A percentile compares a stretch with the other conserved stretches of the same genome.
These are phyloP conservation scores for Cantharis rufa DNA, from an alignment of 2,888 invertebrate genomes.

Conservation along the genomic window DNA sequence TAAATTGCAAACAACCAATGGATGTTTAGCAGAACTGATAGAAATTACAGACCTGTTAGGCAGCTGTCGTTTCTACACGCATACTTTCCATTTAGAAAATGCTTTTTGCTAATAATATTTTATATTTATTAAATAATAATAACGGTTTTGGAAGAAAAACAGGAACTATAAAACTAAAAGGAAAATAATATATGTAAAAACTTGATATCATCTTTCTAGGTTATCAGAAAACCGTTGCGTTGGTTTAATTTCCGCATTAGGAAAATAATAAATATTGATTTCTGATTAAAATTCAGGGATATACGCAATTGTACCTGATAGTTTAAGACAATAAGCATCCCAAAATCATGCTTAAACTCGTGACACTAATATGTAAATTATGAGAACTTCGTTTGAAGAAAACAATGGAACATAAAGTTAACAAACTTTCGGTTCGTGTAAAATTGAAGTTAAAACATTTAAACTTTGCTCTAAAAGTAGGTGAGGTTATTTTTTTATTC, in stretches of 20 bases:
- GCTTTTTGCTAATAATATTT: not conserved
- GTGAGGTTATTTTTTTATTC: not conserved
- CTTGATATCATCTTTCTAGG: not conserved
- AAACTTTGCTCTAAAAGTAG: not conserved
- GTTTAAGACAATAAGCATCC: not conserved
- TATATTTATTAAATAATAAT: not conserved
- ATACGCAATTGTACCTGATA: not conserved
- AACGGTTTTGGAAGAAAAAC: not conserved
- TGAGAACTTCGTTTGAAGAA: not conserved
- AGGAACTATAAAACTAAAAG: not conserved
- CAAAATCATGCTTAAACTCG: not conserved
- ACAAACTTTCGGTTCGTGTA: not conserved
- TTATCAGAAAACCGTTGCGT: not conserved
- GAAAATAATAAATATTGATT: not conserved
- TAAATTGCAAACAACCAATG: not conserved
- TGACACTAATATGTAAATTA: not conserved
- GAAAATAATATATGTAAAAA: not conserved
- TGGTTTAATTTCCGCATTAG: not conserved
- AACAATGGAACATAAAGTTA: not conserved
- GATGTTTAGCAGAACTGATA: not conserved
- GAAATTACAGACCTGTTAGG: not conserved
- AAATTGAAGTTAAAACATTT: not conserved
- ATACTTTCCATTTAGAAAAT: not conserved
- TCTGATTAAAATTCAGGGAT: not conserved
- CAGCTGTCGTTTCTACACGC: not conserved